phyloP scores from a whole-genome alignment of 1,140 invertebrate genomes.

The Apis laboriosa region DNA sequence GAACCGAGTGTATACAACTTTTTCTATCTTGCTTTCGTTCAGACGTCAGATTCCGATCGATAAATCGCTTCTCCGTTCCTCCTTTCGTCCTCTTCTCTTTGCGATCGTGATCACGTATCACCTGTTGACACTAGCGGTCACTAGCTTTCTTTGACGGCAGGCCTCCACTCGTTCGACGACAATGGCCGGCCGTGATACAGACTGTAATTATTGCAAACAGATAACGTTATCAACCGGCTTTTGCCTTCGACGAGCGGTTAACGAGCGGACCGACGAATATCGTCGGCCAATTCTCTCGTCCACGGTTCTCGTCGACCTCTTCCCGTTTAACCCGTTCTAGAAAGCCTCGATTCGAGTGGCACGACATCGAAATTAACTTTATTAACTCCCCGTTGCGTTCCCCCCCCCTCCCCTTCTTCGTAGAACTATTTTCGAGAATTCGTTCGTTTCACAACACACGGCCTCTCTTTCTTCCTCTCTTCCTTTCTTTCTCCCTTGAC shows the following conservation, averaged over 20 bases:
- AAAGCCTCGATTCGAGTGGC: background rate
- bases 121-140: conserved; percentile 37
- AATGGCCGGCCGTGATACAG: conserved; percentile 9
- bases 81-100: background rate
- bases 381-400: too few relatives aligned
- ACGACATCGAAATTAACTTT: background rate
- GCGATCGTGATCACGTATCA: conserved; percentile 13
- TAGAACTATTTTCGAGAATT: background rate
- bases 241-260: conserved; percentile 16
- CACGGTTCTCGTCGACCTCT: background rate
- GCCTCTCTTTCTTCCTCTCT: too few relatives aligned
- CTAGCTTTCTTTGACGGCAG: background rate
- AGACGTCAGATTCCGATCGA: background rate
- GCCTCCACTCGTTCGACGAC: background rate
- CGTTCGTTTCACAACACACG: background rate
- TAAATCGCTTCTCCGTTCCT: background rate
- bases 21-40: background rate
- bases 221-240: conserved; percentile 47
- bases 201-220: conserved; percentile 21
- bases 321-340: too few relatives aligned
- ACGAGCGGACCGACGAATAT: conserved; percentile 2
- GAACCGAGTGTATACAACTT: too few relatives aligned
- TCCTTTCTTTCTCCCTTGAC: too few relatives aligned
- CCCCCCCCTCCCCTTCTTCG: background rate
- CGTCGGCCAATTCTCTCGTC: background rate